Evolutionary conservation across 1,140 invertebrate genomes (phyloP).

Genomic region (Helicoverpa armigera): DNA sequence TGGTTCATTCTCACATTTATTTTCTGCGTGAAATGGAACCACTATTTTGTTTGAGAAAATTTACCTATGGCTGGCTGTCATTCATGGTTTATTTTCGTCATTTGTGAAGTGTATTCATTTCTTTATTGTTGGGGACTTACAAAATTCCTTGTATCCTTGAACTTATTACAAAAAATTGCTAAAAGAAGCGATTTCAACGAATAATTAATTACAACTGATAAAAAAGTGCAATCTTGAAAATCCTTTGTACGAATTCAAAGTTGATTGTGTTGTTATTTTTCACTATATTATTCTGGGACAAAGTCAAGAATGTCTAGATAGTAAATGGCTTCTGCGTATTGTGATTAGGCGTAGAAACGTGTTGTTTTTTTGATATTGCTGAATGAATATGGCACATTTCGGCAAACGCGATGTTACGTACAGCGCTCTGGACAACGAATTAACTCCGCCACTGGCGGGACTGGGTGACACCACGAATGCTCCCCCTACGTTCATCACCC

Average conservation of each 20-base stretch:
- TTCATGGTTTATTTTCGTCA: constrained; percentile 82
- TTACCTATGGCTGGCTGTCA: constrained; percentile 61
- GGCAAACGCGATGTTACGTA: constrained; percentile 79
- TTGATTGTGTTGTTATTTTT: constrained; percentile 64
- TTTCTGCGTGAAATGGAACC: constrained; percentile 51
- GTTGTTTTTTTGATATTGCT: constrained; percentile 45
- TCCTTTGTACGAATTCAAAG: constrained; percentile 68
- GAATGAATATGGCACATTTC: constrained; percentile 74
- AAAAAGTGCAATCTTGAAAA: constrained; percentile 57
- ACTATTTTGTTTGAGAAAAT: constrained; percentile 54
- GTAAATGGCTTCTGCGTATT: constrained; percentile 68
- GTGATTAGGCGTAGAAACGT: constrained; percentile 70
- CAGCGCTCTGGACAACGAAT: constrained; percentile 77
- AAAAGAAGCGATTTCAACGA: constrained; percentile 39
- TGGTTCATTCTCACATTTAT: background rate
- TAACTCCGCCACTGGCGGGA: constrained; percentile 71
- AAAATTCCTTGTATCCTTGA: constrained; percentile 81
- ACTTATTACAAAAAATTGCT: constrained; percentile 58
- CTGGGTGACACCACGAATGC: constrained; percentile 66
- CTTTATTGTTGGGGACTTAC: constrained; percentile 64
- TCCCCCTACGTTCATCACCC: constrained; percentile 72
- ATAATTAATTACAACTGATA: constrained; percentile 32
- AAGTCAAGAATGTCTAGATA: constrained; percentile 78
- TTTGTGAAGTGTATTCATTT: constrained; percentile 75
- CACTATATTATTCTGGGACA: constrained; percentile 71